A percentile compares a stretch with the other conserved stretches of the same genome.
phyloP scores from a whole-genome alignment of 2,113 vertebrate genomes.

The Amblyornis subalaris region DNA sequence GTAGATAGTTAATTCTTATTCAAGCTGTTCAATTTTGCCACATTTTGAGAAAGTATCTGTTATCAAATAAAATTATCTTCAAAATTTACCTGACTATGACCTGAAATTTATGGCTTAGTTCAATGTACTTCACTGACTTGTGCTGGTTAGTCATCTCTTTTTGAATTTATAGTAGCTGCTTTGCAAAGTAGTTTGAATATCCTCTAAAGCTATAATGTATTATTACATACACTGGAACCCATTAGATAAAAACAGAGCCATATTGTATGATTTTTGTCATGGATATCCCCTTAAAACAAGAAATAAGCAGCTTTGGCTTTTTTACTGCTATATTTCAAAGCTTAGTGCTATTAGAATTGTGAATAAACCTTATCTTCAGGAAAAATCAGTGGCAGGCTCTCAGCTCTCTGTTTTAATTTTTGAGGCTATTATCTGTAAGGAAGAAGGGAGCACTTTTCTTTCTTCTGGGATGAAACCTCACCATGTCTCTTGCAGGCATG shows the following conservation, averaged over 20 bases:
- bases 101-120: background rate
- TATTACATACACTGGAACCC: background rate
- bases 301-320: background rate
- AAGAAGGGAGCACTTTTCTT: background rate
- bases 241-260: background rate
- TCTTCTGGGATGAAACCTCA: background rate
- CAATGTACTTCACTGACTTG: background rate
- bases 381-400: background rate
- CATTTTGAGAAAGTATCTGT: background rate
- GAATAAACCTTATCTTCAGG: background rate
- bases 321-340: background rate
- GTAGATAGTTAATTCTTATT: background rate
- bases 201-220: background rate
- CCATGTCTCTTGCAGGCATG: background rate
- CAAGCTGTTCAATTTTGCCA: background rate
- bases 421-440: background rate
- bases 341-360: background rate
- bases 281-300: background rate
- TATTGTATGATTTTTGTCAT: background rate
- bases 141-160: background rate
- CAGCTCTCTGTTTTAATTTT: background rate
- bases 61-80: background rate
- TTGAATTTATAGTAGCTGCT: background rate
- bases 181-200: background rate
- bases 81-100: background rate